Conservation (phyloP, 2,113 vertebrate species). For the Procapra przewalskii region DNA sequence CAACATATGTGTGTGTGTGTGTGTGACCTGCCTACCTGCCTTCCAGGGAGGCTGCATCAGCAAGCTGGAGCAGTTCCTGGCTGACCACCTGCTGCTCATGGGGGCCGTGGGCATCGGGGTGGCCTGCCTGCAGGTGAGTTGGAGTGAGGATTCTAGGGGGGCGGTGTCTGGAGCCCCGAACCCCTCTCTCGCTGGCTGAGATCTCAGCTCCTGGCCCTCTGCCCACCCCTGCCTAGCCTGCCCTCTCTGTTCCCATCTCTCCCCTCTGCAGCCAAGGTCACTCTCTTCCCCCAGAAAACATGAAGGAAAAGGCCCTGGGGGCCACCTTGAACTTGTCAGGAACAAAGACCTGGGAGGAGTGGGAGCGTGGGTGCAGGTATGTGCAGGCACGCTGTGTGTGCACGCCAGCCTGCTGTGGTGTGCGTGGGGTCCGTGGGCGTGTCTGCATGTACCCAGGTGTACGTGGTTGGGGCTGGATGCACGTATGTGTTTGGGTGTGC, state of each 20-base stretch:
- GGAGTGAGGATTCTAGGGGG: rapidly evolving
- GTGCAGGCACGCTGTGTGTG: neutral
- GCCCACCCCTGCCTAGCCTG: rapidly evolving
- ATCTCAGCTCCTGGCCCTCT: neutral
- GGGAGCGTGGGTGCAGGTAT: conserved; percentile 16
- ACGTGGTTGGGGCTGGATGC: neutral
- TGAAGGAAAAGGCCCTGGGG: neutral
- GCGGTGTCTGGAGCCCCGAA: rapidly evolving
- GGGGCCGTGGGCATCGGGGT: conserved; percentile 89
- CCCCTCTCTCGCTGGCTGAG: rapidly evolving
- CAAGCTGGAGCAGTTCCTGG: conserved; percentile 87
- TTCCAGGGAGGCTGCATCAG: conserved; percentile 88
- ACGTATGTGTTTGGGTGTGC: neutral
- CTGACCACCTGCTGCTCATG: conserved; percentile 86
- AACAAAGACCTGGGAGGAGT: neutral
- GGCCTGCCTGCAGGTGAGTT: conserved; percentile 86
- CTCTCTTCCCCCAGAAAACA: neutral
- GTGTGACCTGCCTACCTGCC: neutral
- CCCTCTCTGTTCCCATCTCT: neutral
- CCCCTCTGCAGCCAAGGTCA: neutral
- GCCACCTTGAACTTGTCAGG: neutral
- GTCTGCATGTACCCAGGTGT: neutral
- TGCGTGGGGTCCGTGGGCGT: neutral
- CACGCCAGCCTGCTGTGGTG: neutral
- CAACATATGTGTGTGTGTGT: neutral